phyloP scores from a whole-genome alignment of 2,888 invertebrate species.

The Dasypogon diadema region DNA sequence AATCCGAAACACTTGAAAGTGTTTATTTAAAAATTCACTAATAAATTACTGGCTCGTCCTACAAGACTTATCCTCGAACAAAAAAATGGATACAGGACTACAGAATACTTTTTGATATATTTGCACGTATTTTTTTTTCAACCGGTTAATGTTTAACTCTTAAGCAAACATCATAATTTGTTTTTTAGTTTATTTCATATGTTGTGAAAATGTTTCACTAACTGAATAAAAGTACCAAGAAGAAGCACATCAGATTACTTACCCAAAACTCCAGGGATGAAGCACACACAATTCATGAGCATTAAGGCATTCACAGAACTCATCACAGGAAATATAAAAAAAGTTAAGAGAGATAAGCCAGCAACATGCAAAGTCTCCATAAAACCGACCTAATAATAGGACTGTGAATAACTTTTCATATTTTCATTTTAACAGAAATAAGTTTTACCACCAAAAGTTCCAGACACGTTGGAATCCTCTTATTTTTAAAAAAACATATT shows the following conservation, averaged over 20 bases:
- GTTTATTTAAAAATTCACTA: too few relatives aligned
- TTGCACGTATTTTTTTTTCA: too few relatives aligned
- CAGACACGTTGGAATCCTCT: constrained; percentile 70
- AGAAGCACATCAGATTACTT: constrained; percentile 69
- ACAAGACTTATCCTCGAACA: too few relatives aligned
- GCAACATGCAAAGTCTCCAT: constrained; percentile 84
- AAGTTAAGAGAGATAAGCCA: constrained; percentile 81
- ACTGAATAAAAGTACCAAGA: too few relatives aligned
- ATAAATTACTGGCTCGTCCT: too few relatives aligned
- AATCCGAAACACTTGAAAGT: too few relatives aligned
- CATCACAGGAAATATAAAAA: constrained; percentile 81
- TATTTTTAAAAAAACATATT: constrained; percentile 81
- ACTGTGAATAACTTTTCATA: neutral
- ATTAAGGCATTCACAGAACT: constrained; percentile 86
- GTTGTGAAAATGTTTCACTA: too few relatives aligned
- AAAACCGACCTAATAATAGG: constrained; percentile 71
- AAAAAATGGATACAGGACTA: too few relatives aligned
- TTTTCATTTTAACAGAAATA: constrained; percentile 24
- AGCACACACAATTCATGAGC: constrained; percentile 85
- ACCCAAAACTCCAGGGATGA: constrained; percentile 84
- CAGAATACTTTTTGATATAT: too few relatives aligned
- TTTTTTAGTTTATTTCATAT: too few relatives aligned
- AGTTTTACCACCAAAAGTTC: constrained; percentile 73
- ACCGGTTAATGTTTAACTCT: too few relatives aligned
- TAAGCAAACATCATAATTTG: neutral